phyloP scores from a whole-genome alignment of 2,113 vertebrate genomes.

The Butorides virescens region DNA sequence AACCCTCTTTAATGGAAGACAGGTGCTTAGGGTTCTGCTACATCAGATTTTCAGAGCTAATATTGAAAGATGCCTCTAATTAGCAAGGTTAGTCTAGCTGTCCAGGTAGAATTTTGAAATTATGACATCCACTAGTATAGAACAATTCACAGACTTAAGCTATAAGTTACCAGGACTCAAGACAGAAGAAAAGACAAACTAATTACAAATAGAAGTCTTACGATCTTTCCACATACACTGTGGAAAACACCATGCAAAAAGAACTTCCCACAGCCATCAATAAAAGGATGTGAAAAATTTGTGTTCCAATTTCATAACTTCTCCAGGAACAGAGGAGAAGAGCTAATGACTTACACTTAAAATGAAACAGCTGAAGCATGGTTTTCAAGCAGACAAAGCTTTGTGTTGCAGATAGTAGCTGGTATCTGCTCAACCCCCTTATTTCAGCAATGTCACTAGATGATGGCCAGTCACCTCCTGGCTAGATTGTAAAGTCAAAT shows the following conservation, averaged over 20 bases:
- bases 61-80: not conserved
- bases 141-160: not conserved
- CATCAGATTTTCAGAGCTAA: not conserved
- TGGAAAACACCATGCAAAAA: not conserved
- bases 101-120: not conserved
- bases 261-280: not conserved
- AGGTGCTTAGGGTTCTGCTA: not conserved
- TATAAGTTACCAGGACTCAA: not conserved
- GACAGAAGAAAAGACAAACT: not conserved
- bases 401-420: not conserved
- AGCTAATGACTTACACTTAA: not conserved
- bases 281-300: not conserved
- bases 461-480: fast-evolving
- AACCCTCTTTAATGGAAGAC: not conserved
- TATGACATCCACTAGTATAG: not conserved
- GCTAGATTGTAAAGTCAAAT: not conserved
- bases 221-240: not conserved
- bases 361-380: not conserved
- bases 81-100: not conserved
- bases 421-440: not conserved
- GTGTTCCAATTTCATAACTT: not conserved
- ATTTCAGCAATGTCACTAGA: not conserved
- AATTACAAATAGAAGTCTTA: not conserved
- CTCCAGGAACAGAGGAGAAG: not conserved
- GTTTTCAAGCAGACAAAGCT: not conserved